Conservation (phyloP, 1,140 invertebrate genomes). For the Caenorhabditis tropicalis region DNA sequence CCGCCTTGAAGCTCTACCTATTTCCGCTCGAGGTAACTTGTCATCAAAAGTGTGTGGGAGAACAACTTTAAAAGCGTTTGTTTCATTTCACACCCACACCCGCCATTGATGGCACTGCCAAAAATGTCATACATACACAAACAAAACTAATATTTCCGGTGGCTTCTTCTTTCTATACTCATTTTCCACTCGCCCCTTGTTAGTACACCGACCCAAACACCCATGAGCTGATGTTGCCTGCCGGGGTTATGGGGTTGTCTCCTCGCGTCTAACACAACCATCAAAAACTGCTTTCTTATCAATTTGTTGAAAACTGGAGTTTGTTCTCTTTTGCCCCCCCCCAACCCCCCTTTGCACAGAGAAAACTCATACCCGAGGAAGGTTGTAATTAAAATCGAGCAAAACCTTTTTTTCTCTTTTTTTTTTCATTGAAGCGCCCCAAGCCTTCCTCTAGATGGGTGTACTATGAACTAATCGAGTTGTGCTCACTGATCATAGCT, state of each 20-base stretch:
- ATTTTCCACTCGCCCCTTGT: background rate
- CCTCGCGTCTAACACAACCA: background rate
- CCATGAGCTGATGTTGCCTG: background rate
- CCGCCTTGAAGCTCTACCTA: too few species aligned
- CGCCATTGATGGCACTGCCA: background rate
- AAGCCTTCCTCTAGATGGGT: background rate
- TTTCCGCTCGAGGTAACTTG: background rate
- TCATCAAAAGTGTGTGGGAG: background rate
- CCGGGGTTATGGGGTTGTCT: background rate
- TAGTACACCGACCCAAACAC: background rate
- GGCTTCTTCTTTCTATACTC: slow-evolving; percentile 12
- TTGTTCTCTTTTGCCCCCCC: background rate
- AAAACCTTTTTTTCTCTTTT: background rate
- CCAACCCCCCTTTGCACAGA: background rate
- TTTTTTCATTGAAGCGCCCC: background rate
- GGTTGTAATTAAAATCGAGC: background rate
- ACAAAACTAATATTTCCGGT: slow-evolving; percentile 41
- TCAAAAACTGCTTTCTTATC: slow-evolving; percentile 14
- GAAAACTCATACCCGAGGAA: background rate
- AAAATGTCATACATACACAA: slow-evolving; percentile 41
- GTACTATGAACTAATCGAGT: background rate
- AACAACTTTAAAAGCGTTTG: background rate
- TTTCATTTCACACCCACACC: slow-evolving; percentile 35
- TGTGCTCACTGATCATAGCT: background rate
- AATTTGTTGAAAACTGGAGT: background rate